These are phyloP conservation scores for Melieria crassipennis DNA, from an alignment of 2,888 invertebrate genomes.

Conservation along the genomic window DNA sequence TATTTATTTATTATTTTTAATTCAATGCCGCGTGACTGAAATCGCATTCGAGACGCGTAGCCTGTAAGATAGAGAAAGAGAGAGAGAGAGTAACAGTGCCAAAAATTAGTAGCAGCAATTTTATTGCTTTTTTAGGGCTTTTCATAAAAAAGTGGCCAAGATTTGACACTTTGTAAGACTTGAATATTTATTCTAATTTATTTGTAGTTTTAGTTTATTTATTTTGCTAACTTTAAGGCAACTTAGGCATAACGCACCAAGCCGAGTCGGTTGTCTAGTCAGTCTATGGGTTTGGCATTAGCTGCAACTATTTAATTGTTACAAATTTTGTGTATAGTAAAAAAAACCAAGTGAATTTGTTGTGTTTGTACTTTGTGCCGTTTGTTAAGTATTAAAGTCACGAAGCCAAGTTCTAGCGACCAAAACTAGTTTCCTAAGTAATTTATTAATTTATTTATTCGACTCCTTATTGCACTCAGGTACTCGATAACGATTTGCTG, in stretches of 20 bases:
- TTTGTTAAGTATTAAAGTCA: too few relatives aligned
- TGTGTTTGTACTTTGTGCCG: not conserved
- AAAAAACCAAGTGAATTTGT: not conserved
- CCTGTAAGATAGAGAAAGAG: too few relatives aligned
- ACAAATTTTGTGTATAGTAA: too few relatives aligned
- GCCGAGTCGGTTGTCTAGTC: slow-evolving; percentile 38
- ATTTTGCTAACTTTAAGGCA: slow-evolving; percentile 32
- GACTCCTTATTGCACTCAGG: too few relatives aligned
- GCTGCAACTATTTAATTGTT: too few relatives aligned
- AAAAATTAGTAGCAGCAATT: slow-evolving; percentile 33
- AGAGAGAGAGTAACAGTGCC: slow-evolving; percentile 32
- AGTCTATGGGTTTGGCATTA: slow-evolving; percentile 3
- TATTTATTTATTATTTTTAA: not conserved
- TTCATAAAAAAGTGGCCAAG: not conserved
- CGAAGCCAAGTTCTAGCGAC: too few relatives aligned
- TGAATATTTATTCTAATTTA: slow-evolving; percentile 38
- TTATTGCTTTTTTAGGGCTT: not conserved
- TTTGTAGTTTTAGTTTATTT: slow-evolving; percentile 43
- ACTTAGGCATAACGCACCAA: slow-evolving; percentile 17
- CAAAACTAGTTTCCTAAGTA: too few relatives aligned
- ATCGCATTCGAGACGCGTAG: not conserved
- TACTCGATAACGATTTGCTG: too few relatives aligned
- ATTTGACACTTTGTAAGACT: slow-evolving; percentile 17
- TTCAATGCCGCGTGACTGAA: too few relatives aligned
- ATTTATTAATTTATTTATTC: too few relatives aligned